Conservation (phyloP, 2,113 vertebrate genomes). For the Semnornis frantzii region DNA sequence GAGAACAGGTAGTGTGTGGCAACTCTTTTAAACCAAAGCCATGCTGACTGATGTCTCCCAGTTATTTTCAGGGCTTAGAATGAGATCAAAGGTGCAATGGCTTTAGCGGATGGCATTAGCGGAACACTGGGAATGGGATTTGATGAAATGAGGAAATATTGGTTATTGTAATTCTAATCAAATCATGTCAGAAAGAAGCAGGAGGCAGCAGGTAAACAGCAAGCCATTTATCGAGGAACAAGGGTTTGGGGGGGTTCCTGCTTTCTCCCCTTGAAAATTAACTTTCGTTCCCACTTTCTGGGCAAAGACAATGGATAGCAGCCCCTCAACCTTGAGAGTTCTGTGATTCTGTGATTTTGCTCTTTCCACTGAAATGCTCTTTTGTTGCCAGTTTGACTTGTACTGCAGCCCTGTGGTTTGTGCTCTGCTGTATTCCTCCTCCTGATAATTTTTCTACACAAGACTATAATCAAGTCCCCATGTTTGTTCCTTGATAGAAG, state of each 20-base stretch:
- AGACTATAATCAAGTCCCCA: neutral
- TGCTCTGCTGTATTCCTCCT: neutral
- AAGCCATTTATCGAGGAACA: neutral
- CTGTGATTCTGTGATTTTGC: neutral
- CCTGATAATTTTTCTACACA: fast-evolving
- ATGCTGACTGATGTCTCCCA: constrained; percentile 71
- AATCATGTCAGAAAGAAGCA: constrained; percentile 42
- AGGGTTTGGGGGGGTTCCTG: neutral
- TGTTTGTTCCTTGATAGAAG: neutral
- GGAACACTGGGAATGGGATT: constrained; percentile 74
- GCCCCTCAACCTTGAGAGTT: neutral
- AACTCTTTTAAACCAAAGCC: constrained; percentile 69
- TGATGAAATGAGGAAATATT: constrained; percentile 70
- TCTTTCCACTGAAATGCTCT: neutral
- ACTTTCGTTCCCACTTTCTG: neutral
- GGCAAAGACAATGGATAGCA: neutral
- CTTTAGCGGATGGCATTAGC: constrained; percentile 64
- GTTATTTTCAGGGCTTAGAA: constrained; percentile 75
- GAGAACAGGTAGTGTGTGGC: constrained; percentile 58
- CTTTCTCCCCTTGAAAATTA: neutral
- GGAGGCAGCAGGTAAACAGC: constrained; percentile 53
- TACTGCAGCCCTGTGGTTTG: neutral
- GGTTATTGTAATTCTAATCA: constrained; percentile 66
- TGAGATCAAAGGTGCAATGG: constrained; percentile 69
- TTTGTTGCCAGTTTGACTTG: neutral